Conservation (phyloP, 53 echinoderm and acorn worm species). For the Echinometra lucunter region DNA sequence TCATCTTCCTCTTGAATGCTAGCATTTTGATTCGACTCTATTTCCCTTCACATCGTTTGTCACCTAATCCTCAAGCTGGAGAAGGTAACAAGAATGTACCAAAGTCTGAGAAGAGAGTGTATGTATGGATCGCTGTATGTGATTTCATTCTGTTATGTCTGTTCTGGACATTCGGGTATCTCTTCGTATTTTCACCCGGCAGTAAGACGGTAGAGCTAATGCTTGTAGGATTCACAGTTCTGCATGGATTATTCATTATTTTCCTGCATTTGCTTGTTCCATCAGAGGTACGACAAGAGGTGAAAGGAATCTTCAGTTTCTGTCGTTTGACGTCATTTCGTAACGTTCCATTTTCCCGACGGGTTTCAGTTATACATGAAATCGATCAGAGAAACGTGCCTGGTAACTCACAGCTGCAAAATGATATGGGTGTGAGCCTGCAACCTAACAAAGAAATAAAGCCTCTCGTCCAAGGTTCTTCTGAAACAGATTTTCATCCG, state of each 20-base stretch:
- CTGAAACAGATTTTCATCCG: not conserved
- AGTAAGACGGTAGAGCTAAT: not conserved
- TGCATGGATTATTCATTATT: not conserved
- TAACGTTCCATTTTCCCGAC: not conserved
- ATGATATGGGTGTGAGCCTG: not conserved
- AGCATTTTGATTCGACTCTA: not conserved
- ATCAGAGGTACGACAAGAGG: not conserved
- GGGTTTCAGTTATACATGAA: not conserved
- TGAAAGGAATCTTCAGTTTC: not conserved
- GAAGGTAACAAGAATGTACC: not conserved
- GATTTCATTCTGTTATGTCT: not conserved
- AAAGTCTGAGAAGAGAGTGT: not conserved
- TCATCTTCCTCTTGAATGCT: not conserved
- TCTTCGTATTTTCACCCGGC: not conserved
- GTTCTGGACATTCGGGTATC: not conserved
- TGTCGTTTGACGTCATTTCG: not conserved
- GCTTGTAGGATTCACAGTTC: not conserved
- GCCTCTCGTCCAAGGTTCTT: no score
- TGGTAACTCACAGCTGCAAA: not conserved
- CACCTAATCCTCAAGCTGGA: not conserved
- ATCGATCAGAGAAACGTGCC: not conserved
- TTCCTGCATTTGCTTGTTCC: constrained; percentile 7
- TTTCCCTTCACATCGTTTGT: not conserved
- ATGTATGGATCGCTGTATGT: not conserved
- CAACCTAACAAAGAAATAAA: not conserved